phyloP scores from a whole-genome alignment of 1,140 invertebrate genomes.

The Diploscapter pachys region DNA sequence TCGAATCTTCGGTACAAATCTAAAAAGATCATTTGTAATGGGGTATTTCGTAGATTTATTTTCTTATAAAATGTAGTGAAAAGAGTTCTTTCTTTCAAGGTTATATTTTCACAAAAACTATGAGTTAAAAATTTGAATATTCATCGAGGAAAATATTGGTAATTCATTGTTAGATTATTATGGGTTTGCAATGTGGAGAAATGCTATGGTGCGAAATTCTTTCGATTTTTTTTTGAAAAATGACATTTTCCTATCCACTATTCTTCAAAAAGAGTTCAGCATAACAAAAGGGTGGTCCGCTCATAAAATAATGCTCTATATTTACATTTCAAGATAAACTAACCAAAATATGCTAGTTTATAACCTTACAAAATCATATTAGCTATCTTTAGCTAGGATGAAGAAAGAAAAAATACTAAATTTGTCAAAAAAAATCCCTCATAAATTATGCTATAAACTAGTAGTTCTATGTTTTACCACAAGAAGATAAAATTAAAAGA shows the following conservation, averaged over 20 bases:
- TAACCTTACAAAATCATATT: background rate
- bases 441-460: background rate
- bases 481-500: background rate
- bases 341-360: background rate
- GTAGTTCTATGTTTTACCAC: background rate
- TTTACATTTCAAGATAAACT: background rate
- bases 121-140: background rate
- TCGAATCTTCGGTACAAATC: slow-evolving; percentile 27
- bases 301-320: background rate
- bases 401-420: background rate
- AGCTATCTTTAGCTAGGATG: background rate
- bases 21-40: slow-evolving; percentile 6
- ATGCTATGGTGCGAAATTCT: no score
- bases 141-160: background rate
- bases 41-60: no score
- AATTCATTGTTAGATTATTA: background rate
- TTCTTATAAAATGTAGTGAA: background rate
- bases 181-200: background rate
- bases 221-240: no score
- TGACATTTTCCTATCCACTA: no score
- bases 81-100: background rate
- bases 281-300: no score
- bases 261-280: no score
- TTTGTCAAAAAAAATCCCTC: background rate
- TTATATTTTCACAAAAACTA: background rate